Conservation (phyloP, 2,888 invertebrate species). For the Drosophila setosimentum region DNA sequence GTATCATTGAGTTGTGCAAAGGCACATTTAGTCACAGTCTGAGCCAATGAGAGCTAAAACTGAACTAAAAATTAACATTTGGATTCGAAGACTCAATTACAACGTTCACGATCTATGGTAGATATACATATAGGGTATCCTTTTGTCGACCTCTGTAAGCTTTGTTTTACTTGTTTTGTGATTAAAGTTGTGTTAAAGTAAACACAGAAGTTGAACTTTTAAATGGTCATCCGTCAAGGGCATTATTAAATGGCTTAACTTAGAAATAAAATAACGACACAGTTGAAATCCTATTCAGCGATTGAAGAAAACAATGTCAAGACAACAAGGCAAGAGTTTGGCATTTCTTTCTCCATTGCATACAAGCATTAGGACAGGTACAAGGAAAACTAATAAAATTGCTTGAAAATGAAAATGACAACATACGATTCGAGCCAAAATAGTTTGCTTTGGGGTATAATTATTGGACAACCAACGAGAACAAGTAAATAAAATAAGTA, state of each 20-base stretch:
- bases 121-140: not conserved
- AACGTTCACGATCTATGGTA: not conserved
- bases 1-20: not conserved
- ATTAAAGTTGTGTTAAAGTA: constrained; percentile 44
- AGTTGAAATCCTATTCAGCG: not conserved
- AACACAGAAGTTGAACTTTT: constrained; percentile 42
- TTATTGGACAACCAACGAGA: not conserved
- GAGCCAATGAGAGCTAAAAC: not conserved
- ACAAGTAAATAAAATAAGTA: not conserved
- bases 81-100: not conserved
- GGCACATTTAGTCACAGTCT: not conserved
- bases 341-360: not conserved
- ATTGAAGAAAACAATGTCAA: not conserved
- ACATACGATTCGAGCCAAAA: not conserved
- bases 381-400: not conserved
- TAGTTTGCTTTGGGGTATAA: not conserved
- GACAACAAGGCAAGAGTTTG: not conserved
- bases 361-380: not conserved
- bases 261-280: not conserved
- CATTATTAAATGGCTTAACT: constrained; percentile 11
- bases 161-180: constrained; percentile 8
- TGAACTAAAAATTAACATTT: too few relatives aligned
- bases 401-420: not conserved
- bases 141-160: not conserved
- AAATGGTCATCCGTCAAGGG: constrained; percentile 40